These are phyloP conservation scores for Acropora yongei DNA, from an alignment of 64 coral and sea anemone species.

Conservation along the genomic window DNA sequence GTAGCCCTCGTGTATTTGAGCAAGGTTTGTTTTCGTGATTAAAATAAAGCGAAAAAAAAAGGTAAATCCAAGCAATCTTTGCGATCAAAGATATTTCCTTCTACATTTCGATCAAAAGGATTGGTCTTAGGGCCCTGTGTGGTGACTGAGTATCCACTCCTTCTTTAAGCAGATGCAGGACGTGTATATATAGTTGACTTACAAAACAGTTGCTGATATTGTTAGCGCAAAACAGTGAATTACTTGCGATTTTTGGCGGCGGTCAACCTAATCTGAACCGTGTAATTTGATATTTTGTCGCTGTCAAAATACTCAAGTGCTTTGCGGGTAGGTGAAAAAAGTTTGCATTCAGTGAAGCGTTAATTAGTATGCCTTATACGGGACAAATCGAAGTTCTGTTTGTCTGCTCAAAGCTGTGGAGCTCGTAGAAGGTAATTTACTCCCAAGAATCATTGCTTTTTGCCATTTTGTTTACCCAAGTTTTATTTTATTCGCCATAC, in stretches of 20 bases:
- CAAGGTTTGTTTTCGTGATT: no score
- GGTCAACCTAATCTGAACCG: not conserved
- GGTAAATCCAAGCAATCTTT: no score
- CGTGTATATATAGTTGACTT: not conserved
- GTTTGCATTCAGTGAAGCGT: not conserved
- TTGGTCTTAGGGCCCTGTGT: no score
- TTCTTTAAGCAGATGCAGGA: not conserved
- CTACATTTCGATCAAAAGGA: no score
- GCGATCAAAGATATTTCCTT: no score
- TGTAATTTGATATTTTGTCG: constrained; percentile 20
- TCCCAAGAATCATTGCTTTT: not conserved
- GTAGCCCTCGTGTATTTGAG: no score
- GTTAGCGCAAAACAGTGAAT: constrained; percentile 36
- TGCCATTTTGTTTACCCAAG: not conserved
- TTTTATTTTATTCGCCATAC: not conserved
- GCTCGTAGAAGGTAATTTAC: constrained; percentile 21
- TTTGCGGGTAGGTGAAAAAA: not conserved
- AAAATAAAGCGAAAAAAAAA: no score
- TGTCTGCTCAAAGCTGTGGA: not conserved
- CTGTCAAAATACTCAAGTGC: constrained; percentile 32
- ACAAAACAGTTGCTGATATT: constrained; percentile 21
- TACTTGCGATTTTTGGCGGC: constrained; percentile 5
- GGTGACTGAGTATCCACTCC: constrained; percentile 7
- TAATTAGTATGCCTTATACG: not conserved
- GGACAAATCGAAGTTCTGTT: constrained; percentile 28